These are phyloP conservation scores for Syngnathus floridae DNA, from an alignment of 2,113 vertebrate species.

Conservation along the genomic window DNA sequence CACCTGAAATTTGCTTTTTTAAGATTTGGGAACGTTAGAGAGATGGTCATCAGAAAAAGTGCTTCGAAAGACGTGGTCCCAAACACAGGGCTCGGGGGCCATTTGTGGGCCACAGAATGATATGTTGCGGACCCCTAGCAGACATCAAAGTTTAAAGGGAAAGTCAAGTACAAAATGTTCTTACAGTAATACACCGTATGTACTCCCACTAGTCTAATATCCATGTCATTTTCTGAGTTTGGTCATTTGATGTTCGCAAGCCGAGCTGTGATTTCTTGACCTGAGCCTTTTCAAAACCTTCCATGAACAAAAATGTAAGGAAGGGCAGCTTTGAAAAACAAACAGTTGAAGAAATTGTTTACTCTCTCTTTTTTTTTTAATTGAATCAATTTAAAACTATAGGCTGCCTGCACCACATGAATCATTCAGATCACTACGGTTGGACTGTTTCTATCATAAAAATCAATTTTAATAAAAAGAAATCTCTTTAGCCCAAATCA, in stretches of 20 bases:
- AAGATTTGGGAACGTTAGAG: background rate
- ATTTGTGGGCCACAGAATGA: background rate
- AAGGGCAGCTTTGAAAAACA: slow-evolving; percentile 31
- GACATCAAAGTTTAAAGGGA: background rate
- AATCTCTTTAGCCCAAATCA: background rate
- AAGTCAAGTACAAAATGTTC: no score
- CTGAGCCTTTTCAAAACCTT: no score
- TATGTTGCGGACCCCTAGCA: background rate
- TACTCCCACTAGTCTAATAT: no score
- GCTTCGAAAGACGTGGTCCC: background rate
- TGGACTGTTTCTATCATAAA: background rate
- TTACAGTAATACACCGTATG: no score
- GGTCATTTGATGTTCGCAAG: no score
- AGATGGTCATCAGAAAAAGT: background rate
- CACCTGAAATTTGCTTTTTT: background rate
- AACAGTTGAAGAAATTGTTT: slow-evolving; percentile 38
- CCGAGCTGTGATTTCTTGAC: no score
- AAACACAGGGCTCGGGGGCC: no score
- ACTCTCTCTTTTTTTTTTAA: background rate
- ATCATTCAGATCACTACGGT: background rate
- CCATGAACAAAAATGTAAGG: background rate
- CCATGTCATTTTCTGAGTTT: no score
- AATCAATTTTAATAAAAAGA: background rate
- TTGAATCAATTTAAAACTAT: slow-evolving; percentile 1
- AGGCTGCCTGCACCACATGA: background rate